A percentile compares a stretch with the other conserved stretches of the same genome.
phyloP scores from a whole-genome alignment of 2,113 vertebrate species.

The Scalopus aquaticus region DNA sequence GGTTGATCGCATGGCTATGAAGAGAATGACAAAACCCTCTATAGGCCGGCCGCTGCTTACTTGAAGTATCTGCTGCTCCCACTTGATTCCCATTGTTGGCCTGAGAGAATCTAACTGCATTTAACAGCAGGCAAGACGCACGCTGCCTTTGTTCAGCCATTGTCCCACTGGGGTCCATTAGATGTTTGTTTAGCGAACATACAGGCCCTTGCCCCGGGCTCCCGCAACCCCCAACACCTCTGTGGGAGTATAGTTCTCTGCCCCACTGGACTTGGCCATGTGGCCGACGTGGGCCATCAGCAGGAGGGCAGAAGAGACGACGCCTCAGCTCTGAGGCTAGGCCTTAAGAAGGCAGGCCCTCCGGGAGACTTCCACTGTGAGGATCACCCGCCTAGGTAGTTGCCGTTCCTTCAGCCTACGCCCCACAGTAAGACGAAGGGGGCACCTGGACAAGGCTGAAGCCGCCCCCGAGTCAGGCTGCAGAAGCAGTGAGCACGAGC shows the following conservation, averaged over 20 bases:
- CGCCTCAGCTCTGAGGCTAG: neutral
- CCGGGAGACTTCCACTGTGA: neutral
- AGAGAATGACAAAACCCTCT: conserved; percentile 48
- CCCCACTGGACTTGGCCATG: neutral
- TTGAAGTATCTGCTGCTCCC: neutral
- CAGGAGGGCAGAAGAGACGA: neutral
- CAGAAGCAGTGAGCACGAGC: neutral
- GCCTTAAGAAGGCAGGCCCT: neutral
- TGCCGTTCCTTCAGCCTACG: neutral
- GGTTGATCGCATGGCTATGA: conserved; percentile 31
- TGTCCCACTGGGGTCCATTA: neutral
- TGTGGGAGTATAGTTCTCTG: neutral
- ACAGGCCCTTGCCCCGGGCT: neutral
- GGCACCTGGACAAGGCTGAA: neutral
- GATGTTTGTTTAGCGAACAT: neutral
- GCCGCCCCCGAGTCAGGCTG: neutral
- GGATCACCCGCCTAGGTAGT: neutral
- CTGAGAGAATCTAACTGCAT: conserved; percentile 17
- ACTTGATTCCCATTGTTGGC: neutral
- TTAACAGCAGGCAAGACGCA: conserved; percentile 30
- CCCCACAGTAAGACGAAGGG: neutral
- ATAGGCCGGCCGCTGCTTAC: neutral
- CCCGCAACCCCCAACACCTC: neutral
- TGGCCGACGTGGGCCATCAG: neutral
- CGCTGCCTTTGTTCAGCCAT: neutral